Conservation (phyloP, 2,113 vertebrate species). For the Oriolus oriolus region DNA sequence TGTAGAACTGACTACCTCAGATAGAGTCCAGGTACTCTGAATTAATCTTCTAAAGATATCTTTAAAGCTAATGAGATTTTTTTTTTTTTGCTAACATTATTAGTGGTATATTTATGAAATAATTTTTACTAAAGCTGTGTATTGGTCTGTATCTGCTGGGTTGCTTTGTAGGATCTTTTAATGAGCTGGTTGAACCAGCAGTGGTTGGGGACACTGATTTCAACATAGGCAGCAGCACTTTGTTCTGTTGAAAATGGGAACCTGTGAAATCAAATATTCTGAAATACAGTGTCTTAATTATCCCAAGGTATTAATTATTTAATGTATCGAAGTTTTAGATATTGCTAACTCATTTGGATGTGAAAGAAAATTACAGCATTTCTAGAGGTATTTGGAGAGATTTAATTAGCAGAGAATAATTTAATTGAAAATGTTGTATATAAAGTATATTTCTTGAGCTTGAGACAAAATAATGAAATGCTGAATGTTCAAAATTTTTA, state of each 20-base stretch:
- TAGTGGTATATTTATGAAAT: constrained; percentile 5
- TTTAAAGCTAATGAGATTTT: constrained; percentile 50
- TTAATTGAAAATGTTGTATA: neutral
- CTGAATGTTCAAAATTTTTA: neutral
- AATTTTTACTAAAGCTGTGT: neutral
- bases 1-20: constrained; percentile 79
- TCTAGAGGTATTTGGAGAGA: neutral
- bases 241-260: neutral
- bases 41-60: constrained; percentile 75
- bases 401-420: neutral
- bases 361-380: neutral
- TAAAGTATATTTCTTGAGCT: neutral
- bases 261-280: neutral
- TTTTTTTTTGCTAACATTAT: neutral
- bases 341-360: neutral
- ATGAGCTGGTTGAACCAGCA: neutral
- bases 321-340: neutral
- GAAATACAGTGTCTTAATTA: neutral
- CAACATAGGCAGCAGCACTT: neutral
- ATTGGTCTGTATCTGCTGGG: constrained; percentile 37
- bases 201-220: neutral
- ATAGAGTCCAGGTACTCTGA: constrained; percentile 84
- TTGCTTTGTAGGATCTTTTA: neutral
- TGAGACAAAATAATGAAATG: neutral
- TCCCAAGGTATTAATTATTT: neutral